Percentiles rank a stretch among this genome's conserved stretches.
Evolutionary conservation across 2,888 invertebrate genomes (phyloP).

Genomic region (Lepidocyrtoides sp.): DNA sequence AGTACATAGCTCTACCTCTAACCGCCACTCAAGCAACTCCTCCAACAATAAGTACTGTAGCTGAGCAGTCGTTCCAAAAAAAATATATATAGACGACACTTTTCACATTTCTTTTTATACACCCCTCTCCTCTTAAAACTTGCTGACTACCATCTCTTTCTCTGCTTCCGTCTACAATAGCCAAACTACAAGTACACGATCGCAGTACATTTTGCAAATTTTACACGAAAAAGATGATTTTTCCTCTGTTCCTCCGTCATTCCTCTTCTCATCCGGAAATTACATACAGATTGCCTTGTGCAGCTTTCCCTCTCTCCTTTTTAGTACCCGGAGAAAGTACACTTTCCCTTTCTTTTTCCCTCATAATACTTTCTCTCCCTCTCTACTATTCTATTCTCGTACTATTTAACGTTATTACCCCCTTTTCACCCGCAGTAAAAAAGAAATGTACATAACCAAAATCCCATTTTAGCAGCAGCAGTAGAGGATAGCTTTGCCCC

Average conservation of each 20-base stretch:
- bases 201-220: background rate
- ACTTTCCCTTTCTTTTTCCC: background rate
- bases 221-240: background rate
- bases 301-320: constrained; percentile 15
- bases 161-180: too few species aligned
- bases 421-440: background rate
- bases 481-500: too few species aligned
- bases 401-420: background rate
- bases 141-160: too few species aligned
- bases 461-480: background rate
- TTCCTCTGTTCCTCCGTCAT: background rate
- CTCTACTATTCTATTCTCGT: background rate
- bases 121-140: background rate
- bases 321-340: constrained; percentile 18
- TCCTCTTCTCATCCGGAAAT: constrained; percentile 1
- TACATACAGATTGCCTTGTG: constrained; percentile 30
- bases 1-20: background rate
- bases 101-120: background rate
- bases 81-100: too few species aligned
- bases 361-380: too few species aligned
- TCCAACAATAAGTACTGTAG: background rate
- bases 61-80: too few species aligned
- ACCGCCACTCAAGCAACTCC: background rate
- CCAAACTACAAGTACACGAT: background rate
- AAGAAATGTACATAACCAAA: background rate